A percentile compares a stretch with the other conserved stretches of the same genome.
phyloP scores from a whole-genome alignment of 1,140 invertebrate genomes.

The Dreissena rostriformis region DNA sequence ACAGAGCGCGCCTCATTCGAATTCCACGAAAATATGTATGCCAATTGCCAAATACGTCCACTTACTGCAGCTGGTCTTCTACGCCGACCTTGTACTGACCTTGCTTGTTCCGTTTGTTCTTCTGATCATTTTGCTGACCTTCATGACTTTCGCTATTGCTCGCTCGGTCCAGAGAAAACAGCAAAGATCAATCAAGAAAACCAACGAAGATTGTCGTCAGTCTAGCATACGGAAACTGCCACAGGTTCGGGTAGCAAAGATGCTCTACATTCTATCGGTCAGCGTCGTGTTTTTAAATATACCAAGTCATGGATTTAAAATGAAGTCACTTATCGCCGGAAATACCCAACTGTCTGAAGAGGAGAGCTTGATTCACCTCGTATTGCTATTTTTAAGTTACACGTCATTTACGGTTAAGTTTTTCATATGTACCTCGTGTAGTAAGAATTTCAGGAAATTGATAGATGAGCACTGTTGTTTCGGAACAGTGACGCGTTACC shows the following conservation, averaged over 20 bases:
- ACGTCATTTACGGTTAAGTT: constrained; percentile 64
- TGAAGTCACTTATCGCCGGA: constrained; percentile 55
- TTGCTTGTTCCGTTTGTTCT: constrained; percentile 61
- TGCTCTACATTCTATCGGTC: constrained; percentile 66
- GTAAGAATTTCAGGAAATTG: constrained; percentile 66
- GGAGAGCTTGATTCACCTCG: constrained; percentile 54
- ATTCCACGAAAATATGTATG: too few relatives aligned
- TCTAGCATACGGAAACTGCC: constrained; percentile 36
- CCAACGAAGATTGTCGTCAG: constrained; percentile 8
- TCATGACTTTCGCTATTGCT: constrained; percentile 57
- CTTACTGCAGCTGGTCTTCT: constrained; percentile 53
- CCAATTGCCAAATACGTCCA: constrained; percentile 17
- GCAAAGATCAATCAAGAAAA: constrained; percentile 27
- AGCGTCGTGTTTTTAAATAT: constrained; percentile 66
- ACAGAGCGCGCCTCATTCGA: too few relatives aligned
- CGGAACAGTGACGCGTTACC: background rate
- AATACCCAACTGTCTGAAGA: background rate
- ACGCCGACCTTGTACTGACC: constrained; percentile 64
- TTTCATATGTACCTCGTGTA: constrained; percentile 64
- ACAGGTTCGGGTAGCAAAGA: constrained; percentile 67
- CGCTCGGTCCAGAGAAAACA: constrained; percentile 33
- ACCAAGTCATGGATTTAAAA: constrained; percentile 62
- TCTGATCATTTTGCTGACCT: constrained; percentile 61
- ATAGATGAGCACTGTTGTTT: constrained; percentile 20
- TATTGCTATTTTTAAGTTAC: constrained; percentile 63